Percentiles rank a stretch among this genome's conserved stretches.
Evolutionary conservation across 2,888 invertebrate genomes (phyloP).

Genomic region (Catocala sponsa): DNA sequence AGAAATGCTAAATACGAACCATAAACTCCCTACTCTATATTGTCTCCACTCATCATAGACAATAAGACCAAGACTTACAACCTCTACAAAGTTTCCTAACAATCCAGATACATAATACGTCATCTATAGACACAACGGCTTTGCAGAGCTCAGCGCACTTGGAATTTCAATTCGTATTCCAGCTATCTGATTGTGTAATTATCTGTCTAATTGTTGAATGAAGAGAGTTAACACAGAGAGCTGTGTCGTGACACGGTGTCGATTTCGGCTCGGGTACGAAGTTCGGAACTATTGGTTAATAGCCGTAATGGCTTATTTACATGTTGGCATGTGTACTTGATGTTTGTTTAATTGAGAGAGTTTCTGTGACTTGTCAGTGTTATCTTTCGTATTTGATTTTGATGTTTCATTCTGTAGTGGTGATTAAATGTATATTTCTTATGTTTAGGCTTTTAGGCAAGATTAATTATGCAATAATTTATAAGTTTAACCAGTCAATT

Average conservation of each 20-base stretch:
- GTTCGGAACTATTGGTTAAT: not conserved
- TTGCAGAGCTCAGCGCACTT: not conserved
- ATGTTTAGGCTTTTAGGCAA: no score
- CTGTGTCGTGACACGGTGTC: constrained; percentile 4
- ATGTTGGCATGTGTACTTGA: not conserved
- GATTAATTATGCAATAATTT: no score
- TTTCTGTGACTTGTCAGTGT: no score
- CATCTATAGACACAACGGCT: not conserved
- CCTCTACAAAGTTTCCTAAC: constrained; percentile 6
- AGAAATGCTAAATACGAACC: no score
- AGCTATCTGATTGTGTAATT: constrained; percentile 16
- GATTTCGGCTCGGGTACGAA: not conserved
- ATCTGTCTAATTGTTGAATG: constrained; percentile 13
- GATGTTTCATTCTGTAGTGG: no score
- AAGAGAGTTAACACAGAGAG: not conserved
- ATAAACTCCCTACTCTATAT: no score
- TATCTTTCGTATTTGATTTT: no score
- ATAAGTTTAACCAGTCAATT: no score
- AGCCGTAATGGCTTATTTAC: not conserved
- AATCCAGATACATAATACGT: constrained; percentile 4
- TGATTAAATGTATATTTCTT: no score
- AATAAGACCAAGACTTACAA: not conserved
- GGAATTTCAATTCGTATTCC: constrained; percentile 18
- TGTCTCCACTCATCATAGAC: no score
- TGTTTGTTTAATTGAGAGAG: no score